phyloP scores from a whole-genome alignment of 2,797 vertebrate genomes.

The Platyrinchus mystaceus region DNA sequence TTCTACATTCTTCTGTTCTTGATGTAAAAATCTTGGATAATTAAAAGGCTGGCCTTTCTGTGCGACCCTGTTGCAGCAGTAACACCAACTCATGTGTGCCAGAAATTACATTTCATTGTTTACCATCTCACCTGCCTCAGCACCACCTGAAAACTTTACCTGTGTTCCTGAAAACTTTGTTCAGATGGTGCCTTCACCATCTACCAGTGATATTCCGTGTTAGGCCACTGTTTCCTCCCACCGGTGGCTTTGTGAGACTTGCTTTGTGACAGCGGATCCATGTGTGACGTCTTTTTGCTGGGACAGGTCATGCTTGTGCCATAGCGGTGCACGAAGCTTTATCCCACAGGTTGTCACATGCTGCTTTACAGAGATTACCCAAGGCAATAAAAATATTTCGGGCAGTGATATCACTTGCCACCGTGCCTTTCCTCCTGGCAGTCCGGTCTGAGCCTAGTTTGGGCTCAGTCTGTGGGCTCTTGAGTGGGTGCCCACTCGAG shows the following conservation, averaged over 20 bases:
- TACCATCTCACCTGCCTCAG: neutral
- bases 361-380: neutral
- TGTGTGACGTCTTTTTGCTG: rapidly evolving
- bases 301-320: neutral
- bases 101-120: neutral
- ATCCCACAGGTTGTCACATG: neutral
- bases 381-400: neutral
- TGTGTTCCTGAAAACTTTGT: neutral
- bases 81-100: neutral
- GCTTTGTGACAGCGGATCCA: neutral
- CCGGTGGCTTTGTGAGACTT: rapidly evolving
- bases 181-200: neutral
- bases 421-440: neutral
- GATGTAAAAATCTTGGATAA: neutral
- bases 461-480: neutral
- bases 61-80: rapidly evolving
- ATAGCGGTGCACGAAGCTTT: neutral
- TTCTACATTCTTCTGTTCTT: neutral
- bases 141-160: neutral
- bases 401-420: neutral
- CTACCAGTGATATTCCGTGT: rapidly evolving
- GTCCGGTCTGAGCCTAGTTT: neutral
- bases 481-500: neutral
- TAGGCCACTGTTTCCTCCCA: rapidly evolving
- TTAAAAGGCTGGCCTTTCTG: neutral